Percentiles rank a stretch among this genome's conserved stretches.
Evolutionary conservation across 2,888 invertebrate species (phyloP).

Genomic region (Selenia dentaria): DNA sequence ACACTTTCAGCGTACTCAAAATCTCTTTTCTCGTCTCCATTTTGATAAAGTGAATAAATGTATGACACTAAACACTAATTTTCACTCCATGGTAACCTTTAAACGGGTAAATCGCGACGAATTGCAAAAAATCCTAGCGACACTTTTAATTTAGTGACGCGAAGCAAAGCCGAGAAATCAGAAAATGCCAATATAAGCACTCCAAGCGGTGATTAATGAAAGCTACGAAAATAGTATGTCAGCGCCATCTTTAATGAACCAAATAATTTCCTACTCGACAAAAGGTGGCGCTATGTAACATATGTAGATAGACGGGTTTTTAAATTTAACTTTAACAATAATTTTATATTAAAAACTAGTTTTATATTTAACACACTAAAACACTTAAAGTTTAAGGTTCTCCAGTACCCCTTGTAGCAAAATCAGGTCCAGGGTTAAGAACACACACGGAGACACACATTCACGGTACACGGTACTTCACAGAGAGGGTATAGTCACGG

Average conservation of each 20-base stretch:
- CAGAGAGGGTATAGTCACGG: too few relatives aligned
- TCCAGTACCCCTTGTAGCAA: too few relatives aligned
- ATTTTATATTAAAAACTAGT: too few relatives aligned
- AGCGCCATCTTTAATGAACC: not conserved
- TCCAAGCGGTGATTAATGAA: too few relatives aligned
- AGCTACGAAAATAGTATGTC: too few relatives aligned
- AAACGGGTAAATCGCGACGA: conserved; percentile 35
- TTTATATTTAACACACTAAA: too few relatives aligned
- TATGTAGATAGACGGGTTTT: too few relatives aligned
- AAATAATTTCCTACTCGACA: conserved; percentile 30
- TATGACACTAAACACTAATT: conserved; percentile 12
- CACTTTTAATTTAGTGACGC: conserved; percentile 25
- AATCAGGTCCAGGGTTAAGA: too few relatives aligned
- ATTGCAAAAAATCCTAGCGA: conserved; percentile 50
- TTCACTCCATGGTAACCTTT: conserved; percentile 61
- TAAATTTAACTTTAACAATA: too few relatives aligned
- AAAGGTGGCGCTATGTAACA: conserved; percentile 47
- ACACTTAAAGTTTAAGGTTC: too few relatives aligned
- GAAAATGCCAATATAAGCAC: not conserved
- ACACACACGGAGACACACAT: too few relatives aligned
- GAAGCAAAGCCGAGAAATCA: not conserved
- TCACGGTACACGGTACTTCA: too few relatives aligned
- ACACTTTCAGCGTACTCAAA: conserved; percentile 87
- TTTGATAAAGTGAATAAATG: conserved; percentile 40
- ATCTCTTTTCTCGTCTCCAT: conserved; percentile 86